Evolutionary conservation across 2,797 vertebrate genomes (phyloP).

Genomic region (Rhinogobio ventralis): DNA sequence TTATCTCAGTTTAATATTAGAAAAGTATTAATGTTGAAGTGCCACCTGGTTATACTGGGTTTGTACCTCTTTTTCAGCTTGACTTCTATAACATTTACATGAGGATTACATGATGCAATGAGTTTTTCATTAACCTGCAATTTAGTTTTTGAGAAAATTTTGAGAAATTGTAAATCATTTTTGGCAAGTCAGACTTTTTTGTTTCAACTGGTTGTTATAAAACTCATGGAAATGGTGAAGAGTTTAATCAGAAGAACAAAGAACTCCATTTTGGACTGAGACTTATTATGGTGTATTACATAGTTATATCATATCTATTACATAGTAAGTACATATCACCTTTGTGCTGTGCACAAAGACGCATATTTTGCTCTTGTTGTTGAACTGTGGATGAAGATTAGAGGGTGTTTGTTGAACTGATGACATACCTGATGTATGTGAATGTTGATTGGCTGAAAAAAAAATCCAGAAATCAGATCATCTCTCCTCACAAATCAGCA

Average conservation of each 20-base stretch:
- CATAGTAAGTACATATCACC: constrained; percentile 28
- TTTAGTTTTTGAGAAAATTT: background rate
- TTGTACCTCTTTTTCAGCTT: background rate
- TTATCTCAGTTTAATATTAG: constrained; percentile 21
- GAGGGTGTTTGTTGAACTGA: constrained; percentile 16
- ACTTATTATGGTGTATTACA: background rate
- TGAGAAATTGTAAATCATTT: constrained; percentile 17
- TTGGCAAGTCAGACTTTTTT: background rate
- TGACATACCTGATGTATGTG: constrained; percentile 32
- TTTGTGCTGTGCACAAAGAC: constrained; percentile 66
- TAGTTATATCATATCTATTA: constrained; percentile 9
- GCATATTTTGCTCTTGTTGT: constrained; percentile 31
- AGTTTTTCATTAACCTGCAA: background rate
- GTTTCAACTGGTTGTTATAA: background rate
- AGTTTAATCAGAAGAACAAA: background rate
- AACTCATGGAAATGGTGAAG: background rate
- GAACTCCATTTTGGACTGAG: background rate
- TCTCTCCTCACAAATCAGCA: constrained; percentile 6
- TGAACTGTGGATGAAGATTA: constrained; percentile 25
- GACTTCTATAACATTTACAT: background rate
- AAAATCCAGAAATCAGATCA: background rate
- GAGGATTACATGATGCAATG: background rate
- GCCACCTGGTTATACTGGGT: background rate
- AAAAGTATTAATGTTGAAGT: constrained; percentile 9
- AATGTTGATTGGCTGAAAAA: constrained; percentile 19